phyloP scores from a whole-genome alignment of 2,113 vertebrate genomes.

The Oreotrochilus melanogaster region DNA sequence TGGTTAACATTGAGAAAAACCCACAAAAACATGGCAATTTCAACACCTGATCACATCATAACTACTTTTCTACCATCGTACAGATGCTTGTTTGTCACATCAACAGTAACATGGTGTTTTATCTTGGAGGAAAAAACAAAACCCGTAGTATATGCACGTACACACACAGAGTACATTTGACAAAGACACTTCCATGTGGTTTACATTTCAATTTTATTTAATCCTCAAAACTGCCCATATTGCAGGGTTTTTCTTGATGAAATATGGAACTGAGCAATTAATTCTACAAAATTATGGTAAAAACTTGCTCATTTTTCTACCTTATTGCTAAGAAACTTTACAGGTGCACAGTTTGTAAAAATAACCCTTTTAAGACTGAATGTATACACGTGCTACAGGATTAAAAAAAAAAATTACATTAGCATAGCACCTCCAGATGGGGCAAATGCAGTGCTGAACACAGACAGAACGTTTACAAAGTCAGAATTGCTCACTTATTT shows the following conservation, averaged over 20 bases:
- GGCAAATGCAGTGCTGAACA: constrained; percentile 73
- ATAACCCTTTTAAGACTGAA: constrained; percentile 91
- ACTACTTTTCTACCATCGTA: not conserved
- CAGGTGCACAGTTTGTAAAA: constrained; percentile 93
- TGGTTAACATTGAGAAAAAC: not conserved
- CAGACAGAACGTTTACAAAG: constrained; percentile 58
- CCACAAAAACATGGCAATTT: constrained; percentile 2
- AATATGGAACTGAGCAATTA: constrained; percentile 94
- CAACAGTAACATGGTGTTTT: constrained; percentile 54
- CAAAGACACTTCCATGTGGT: constrained; percentile 75
- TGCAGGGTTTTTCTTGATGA: constrained; percentile 87
- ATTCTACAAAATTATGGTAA: constrained; percentile 94
- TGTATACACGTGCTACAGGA: constrained; percentile 74
- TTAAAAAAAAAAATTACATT: constrained; percentile 66
- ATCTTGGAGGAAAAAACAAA: constrained; percentile 26
- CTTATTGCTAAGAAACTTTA: constrained; percentile 99
- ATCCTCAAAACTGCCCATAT: constrained; percentile 92
- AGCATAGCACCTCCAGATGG: constrained; percentile 75
- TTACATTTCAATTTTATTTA: constrained; percentile 91
- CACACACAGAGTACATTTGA: constrained; percentile 73
- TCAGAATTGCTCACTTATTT: constrained; percentile 40
- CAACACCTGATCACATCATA: not conserved
- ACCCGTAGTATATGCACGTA: constrained; percentile 5
- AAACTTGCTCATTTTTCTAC: constrained; percentile 89
- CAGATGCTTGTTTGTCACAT: constrained; percentile 22